A percentile compares a stretch with the other conserved stretches of the same genome.
Conservation (phyloP, 2,797 vertebrate genomes). For the Rhabdomys pumilio region DNA sequence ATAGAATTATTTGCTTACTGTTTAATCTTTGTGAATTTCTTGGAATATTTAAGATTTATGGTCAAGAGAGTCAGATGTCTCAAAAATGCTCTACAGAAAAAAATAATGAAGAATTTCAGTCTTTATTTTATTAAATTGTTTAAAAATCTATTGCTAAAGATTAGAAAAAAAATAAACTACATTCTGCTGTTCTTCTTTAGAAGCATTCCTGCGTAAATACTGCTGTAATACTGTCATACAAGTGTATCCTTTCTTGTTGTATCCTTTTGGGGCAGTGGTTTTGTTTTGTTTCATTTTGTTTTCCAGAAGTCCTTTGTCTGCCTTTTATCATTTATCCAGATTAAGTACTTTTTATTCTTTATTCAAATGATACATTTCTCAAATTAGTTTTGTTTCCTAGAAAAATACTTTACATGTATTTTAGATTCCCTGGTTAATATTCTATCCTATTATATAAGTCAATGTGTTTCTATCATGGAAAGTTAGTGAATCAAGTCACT, state of each 20-base stretch:
- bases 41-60: conserved; percentile 73
- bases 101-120: conserved; percentile 72
- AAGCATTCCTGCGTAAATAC: conserved; percentile 92
- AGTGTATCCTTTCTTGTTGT: conserved; percentile 94
- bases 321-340: conserved; percentile 70
- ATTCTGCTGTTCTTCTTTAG: conserved; percentile 92
- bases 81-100: conserved; percentile 57
- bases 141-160: conserved; percentile 84
- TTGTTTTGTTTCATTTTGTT: conserved; percentile 70
- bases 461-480: conserved; percentile 67
- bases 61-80: conserved; percentile 55
- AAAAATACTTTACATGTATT: conserved; percentile 36
- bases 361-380: conserved; percentile 69
- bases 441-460: conserved; percentile 57
- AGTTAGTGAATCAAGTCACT: conserved; percentile 81
- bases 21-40: conserved; percentile 65
- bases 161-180: conserved; percentile 89
- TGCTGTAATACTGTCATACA: conserved; percentile 92
- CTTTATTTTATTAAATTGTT: conserved; percentile 82
- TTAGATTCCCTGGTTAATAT: conserved; percentile 63
- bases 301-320: conserved; percentile 79
- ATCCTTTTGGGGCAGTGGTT: conserved; percentile 90
- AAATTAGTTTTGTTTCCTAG: conserved; percentile 69
- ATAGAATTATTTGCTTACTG: conserved; percentile 50
- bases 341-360: conserved; percentile 74